Base-by-base conservation (phyloP, 2,888 invertebrate genomes). In the Nebria salina region DNA sequence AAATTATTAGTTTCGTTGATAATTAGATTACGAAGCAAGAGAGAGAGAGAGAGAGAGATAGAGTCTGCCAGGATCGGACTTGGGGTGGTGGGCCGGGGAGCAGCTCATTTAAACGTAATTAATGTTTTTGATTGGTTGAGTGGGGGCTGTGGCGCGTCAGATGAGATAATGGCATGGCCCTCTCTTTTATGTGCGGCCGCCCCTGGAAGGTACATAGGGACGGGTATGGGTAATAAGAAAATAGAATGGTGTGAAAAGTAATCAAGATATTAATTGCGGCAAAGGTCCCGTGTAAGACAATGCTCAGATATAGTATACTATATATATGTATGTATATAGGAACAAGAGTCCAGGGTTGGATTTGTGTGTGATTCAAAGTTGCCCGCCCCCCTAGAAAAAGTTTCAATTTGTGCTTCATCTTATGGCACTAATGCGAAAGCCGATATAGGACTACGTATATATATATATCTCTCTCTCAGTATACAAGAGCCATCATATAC, bases 1-100 rank as follows among this genome's bases (percentile, higher is more conserved):
- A 88, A 89, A 88, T 89, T 88, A 88, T 89, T 88, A 88, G 87
- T 88, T 88, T 87, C 86, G 86, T 86, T 85, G 87, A 88, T 88
- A 88, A 88, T 88, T 88, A 88, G 88, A 88, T 88, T 88, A 88
- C 84, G 84, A 75, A 74, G 43, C 75, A 75, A 70, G 70, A 70
- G 70, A 70, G 68, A 13, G 66, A 66, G 66, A 66, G 15, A 15
- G 66, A 8, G 66, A 15, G 68, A 15, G n/a, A 20, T 1, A 20
- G 6, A 15, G 68, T 13, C 9, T 15, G 54, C 15, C 66, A 66
- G 66, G 7, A 66, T 25, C 66, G 25, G 15, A 66, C 66, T 66
- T 15, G 25, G 54, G 54, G 75, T 73, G 74, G 66, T 43, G 25
- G 64, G 75, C 75, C 64, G 64, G 80, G 75, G 72, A 54, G 25